These are phyloP conservation scores for Sarcophaga rosellei DNA, from an alignment of 2,888 invertebrate species.

Conservation along the genomic window DNA sequence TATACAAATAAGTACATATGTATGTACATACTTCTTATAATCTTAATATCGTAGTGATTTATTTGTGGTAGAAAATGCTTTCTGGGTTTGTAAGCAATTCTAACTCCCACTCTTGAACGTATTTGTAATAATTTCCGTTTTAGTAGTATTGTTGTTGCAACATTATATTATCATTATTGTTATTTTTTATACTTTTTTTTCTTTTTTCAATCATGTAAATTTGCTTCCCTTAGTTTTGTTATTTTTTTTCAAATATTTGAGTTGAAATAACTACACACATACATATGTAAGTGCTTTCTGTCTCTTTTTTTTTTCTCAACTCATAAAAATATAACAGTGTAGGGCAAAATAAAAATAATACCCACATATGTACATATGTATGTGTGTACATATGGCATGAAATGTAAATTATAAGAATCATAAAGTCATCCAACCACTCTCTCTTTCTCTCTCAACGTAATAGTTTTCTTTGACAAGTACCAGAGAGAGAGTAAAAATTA, in stretches of 20 bases:
- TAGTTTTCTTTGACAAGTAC: slow-evolving; percentile 43
- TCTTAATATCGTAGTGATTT: too few relatives aligned
- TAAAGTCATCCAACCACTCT: slow-evolving; percentile 30
- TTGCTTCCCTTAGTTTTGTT: slow-evolving; percentile 47
- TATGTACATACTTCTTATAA: too few relatives aligned
- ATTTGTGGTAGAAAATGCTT: too few relatives aligned
- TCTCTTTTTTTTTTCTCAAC: background rate
- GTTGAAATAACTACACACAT: background rate
- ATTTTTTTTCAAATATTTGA: background rate
- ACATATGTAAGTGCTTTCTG: background rate
- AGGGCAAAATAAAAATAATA: background rate
- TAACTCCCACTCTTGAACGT: too few relatives aligned
- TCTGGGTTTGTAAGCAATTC: too few relatives aligned
- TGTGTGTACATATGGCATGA: background rate
- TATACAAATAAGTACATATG: too few relatives aligned
- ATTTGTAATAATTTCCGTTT: background rate
- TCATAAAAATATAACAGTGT: too few relatives aligned
- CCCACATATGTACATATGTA: background rate
- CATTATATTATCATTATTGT: background rate
- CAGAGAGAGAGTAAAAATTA: background rate
- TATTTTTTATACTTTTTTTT: background rate
- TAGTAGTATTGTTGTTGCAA: background rate
- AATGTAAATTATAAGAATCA: slow-evolving; percentile 30
- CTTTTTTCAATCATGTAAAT: slow-evolving; percentile 42
- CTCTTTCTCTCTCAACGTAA: slow-evolving; percentile 29